phyloP scores from a whole-genome alignment of 92 coral and sea anemone genomes.

The Galaxea fascicularis region DNA sequence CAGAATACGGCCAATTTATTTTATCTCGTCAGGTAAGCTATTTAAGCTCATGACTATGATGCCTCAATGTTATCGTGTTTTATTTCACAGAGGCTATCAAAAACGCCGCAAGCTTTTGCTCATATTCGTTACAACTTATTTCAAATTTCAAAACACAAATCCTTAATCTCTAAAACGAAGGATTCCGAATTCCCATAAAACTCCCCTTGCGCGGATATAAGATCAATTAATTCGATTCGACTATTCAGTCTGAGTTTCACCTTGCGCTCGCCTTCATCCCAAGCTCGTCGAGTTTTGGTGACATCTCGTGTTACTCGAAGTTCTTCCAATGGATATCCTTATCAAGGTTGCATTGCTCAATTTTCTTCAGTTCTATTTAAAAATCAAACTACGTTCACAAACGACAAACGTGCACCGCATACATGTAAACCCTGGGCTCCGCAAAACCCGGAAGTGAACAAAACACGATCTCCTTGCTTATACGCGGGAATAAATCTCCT shows the following conservation, averaged over 20 bases:
- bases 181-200: too few species aligned
- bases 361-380: not conserved
- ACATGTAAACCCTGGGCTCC: not conserved
- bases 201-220: too few species aligned
- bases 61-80: too few species aligned
- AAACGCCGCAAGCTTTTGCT: too few species aligned
- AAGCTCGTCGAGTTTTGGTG: not conserved
- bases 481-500: not conserved
- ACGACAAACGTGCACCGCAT: not conserved
- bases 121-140: too few species aligned
- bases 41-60: too few species aligned
- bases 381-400: not conserved
- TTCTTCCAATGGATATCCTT: not conserved
- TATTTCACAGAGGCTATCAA: too few species aligned
- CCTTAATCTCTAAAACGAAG: too few species aligned
- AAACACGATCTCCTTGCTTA: not conserved
- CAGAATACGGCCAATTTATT: not conserved
- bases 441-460: not conserved
- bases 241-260: not conserved
- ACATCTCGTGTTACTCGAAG: not conserved
- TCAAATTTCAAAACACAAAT: too few species aligned
- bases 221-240: too few species aligned
- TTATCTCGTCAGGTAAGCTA: too few species aligned
- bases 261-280: not conserved
- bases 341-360: not conserved